Conservation (phyloP, 2,797 vertebrate genomes). For the Brotula barbata region DNA sequence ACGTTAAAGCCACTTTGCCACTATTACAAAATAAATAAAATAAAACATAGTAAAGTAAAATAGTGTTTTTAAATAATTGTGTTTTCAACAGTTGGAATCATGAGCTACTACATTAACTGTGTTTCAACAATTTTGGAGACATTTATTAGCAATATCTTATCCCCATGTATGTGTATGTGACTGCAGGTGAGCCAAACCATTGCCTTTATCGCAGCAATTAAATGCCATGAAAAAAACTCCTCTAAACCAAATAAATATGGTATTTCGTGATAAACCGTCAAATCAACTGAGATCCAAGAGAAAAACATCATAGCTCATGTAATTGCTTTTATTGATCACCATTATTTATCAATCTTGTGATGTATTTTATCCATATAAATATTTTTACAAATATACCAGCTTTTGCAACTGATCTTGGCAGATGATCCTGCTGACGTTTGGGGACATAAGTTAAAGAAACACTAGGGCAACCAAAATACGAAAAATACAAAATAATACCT, state of each 20-base stretch:
- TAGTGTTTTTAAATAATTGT: too few species aligned
- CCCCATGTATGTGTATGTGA: too few species aligned
- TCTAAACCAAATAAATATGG: too few species aligned
- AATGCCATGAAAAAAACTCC: background rate
- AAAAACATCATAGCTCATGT: background rate
- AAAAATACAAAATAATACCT: slow-evolving; percentile 30
- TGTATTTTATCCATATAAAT: slow-evolving; percentile 13
- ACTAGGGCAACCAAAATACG: slow-evolving; percentile 5
- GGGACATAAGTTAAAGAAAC: slow-evolving; percentile 4
- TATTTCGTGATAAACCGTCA: background rate
- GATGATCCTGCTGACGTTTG: background rate
- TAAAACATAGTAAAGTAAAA: too few species aligned
- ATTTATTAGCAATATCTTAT: too few species aligned
- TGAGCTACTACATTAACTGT: too few species aligned
- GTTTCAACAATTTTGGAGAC: too few species aligned
- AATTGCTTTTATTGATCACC: slow-evolving; percentile 32
- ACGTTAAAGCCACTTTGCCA: too few species aligned
- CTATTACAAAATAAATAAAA: too few species aligned
- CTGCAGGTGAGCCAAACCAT: too few species aligned
- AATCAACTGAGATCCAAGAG: slow-evolving; percentile 1
- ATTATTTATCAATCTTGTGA: background rate
- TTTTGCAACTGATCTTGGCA: slow-evolving; percentile 1
- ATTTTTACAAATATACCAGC: slow-evolving; percentile 35
- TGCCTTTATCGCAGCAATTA: background rate
- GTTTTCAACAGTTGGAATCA: too few species aligned